A percentile compares a stretch with the other conserved stretches of the same genome.
Evolutionary conservation across 1,140 invertebrate species (phyloP).

Genomic region (Vanessa tameamea): DNA sequence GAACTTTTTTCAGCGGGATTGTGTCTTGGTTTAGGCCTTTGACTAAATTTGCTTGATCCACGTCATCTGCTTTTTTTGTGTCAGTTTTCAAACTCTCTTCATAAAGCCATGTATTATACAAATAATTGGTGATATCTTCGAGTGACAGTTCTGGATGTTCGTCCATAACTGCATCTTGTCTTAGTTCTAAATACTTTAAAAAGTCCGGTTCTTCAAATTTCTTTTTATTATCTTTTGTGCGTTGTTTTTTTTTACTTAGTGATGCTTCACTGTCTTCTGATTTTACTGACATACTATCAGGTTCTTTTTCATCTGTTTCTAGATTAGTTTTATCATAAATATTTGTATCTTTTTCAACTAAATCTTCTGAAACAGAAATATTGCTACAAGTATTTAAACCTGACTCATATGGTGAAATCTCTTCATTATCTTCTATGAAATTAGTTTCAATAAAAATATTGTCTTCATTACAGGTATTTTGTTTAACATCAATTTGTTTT

Average conservation of each 20-base stretch:
- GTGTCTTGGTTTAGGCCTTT: conserved; percentile 60
- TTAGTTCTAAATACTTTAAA: conserved; percentile 79
- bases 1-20: conserved; percentile 47
- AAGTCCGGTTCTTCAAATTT: conserved; percentile 71
- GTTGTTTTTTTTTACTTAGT: conserved; percentile 44
- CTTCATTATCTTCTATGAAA: conserved; percentile 8
- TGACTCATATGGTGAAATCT: neutral
- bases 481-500: neutral
- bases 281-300: conserved; percentile 58
- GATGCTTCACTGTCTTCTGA: conserved; percentile 56
- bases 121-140: conserved; percentile 77
- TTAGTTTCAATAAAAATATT: conserved; percentile 13
- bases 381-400: neutral
- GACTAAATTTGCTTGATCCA: conserved; percentile 56
- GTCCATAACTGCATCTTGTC: conserved; percentile 77
- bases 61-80: conserved; percentile 58
- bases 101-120: conserved; percentile 80
- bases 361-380: neutral
- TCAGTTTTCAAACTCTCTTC: conserved; percentile 70
- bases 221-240: conserved; percentile 37
- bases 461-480: neutral
- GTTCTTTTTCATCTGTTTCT: conserved; percentile 42
- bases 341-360: neutral
- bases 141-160: conserved; percentile 79
- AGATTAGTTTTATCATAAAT: conserved; percentile 34